phyloP scores from a whole-genome alignment of 92 coral and sea anemone species.

The Palythoa heliodiscus region DNA sequence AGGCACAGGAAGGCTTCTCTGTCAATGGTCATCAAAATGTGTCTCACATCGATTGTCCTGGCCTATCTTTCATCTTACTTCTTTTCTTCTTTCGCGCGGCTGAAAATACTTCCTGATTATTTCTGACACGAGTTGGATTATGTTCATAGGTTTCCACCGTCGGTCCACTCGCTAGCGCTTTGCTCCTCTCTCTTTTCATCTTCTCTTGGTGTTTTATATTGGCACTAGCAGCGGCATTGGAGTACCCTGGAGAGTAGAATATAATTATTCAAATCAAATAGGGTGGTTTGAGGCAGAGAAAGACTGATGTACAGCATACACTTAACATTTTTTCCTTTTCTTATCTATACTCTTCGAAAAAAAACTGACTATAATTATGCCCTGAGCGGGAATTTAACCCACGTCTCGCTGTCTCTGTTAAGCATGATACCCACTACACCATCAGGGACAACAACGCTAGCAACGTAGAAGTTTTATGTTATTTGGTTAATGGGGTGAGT shows the following conservation, averaged over 20 bases:
- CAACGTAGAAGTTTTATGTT: too few species aligned
- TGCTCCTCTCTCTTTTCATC: constrained; percentile 71
- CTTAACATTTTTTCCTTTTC: too few species aligned
- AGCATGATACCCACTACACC: too few species aligned
- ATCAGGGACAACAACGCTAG: too few species aligned
- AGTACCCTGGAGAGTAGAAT: constrained; percentile 60
- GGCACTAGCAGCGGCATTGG: constrained; percentile 81
- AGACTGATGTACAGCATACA: background rate
- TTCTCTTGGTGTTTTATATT: constrained; percentile 81
- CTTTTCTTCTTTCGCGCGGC: constrained; percentile 51
- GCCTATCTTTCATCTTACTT: constrained; percentile 58
- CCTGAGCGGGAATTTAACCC: too few species aligned
- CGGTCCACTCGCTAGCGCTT: constrained; percentile 75
- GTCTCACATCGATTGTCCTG: constrained; percentile 58
- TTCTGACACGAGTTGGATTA: constrained; percentile 76
- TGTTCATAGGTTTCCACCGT: constrained; percentile 81
- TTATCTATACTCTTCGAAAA: too few species aligned
- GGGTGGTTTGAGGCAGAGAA: background rate
- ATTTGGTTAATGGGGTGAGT: too few species aligned
- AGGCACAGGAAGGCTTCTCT: background rate
- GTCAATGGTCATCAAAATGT: background rate
- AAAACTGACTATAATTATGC: too few species aligned
- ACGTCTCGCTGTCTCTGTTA: too few species aligned
- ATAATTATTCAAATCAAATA: background rate
- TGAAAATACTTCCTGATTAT: constrained; percentile 78